These are phyloP conservation scores for Dromius quadrimaculatus DNA, from an alignment of 2,888 invertebrate species.

Conservation along the genomic window DNA sequence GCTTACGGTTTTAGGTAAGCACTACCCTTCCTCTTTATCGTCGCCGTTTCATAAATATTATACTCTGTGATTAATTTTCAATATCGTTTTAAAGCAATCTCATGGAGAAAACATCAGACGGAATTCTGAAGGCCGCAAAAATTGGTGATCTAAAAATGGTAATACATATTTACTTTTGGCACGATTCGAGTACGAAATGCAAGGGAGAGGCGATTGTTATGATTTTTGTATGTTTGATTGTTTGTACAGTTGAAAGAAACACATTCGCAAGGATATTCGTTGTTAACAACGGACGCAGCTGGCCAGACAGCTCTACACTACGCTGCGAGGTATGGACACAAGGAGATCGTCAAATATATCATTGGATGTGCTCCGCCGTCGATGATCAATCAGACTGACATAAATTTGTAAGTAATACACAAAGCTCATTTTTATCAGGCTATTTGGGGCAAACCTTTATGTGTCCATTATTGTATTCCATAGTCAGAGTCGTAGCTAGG, in stretches of 20 bases:
- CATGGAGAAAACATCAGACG: constrained; percentile 85
- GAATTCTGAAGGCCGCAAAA: constrained; percentile 86
- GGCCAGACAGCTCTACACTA: constrained; percentile 94
- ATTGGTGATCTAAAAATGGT: constrained; percentile 84
- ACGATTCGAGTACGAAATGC: constrained; percentile 7
- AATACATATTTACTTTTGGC: constrained; percentile 60
- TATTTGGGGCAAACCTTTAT: no score
- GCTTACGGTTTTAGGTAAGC: constrained; percentile 79
- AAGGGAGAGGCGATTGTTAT: not conserved
- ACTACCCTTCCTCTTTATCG: constrained; percentile 1
- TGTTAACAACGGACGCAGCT: constrained; percentile 83
- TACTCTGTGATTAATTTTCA: constrained; percentile 38
- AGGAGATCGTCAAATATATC: constrained; percentile 89
- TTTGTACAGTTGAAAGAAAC: constrained; percentile 80
- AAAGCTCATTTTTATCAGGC: not conserved
- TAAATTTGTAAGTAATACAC: constrained; percentile 75
- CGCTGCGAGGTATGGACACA: constrained; percentile 88
- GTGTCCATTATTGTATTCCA: no score
- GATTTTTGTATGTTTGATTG: constrained; percentile 18
- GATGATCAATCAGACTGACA: constrained; percentile 88
- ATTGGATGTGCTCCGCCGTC: constrained; percentile 86
- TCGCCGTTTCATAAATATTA: constrained; percentile 16
- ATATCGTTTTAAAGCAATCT: constrained; percentile 74
- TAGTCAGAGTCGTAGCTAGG: no score
- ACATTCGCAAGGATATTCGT: constrained; percentile 85